Evolutionary conservation across 2,888 invertebrate species (phyloP).

Genomic region (Lagria hirta): DNA sequence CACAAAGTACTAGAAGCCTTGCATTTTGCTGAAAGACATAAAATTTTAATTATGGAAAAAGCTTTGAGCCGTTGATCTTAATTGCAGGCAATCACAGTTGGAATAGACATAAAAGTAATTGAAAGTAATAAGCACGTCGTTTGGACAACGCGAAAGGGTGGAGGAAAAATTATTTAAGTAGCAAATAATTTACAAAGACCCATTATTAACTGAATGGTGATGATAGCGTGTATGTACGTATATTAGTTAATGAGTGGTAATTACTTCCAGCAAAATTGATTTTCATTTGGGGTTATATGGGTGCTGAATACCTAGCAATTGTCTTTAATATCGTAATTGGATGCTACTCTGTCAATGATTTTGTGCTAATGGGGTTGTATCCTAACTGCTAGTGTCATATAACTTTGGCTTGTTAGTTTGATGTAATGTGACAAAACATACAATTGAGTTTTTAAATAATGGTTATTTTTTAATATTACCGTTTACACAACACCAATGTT

Average conservation of each 20-base stretch:
- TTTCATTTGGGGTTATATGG: conserved; percentile 14
- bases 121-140: conserved; percentile 48
- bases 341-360: too few relatives aligned
- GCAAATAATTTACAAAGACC: conserved; percentile 22
- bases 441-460: too few relatives aligned
- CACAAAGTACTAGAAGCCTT: too few relatives aligned
- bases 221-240: conserved; percentile 25
- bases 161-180: conserved; percentile 32
- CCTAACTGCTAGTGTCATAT: too few relatives aligned
- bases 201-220: conserved; percentile 9
- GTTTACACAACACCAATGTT: too few relatives aligned
- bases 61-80: conserved; percentile 48
- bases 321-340: conserved; percentile 26
- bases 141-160: conserved; percentile 15
- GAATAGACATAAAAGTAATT: conserved; percentile 51
- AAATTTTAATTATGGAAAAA: conserved; percentile 50
- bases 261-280: conserved; percentile 25
- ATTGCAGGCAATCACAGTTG: conserved; percentile 49
- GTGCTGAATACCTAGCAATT: conserved; percentile 16
- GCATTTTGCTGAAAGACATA: too few relatives aligned
- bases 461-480: too few relatives aligned
- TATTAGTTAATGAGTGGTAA: conserved; percentile 27
- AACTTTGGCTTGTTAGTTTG: too few relatives aligned
- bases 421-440: too few relatives aligned
- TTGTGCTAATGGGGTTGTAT: too few relatives aligned